A percentile compares a stretch with the other conserved stretches of the same genome.
Evolutionary conservation across 2,113 vertebrate genomes (phyloP).

Genomic region (Colinus virginianus): DNA sequence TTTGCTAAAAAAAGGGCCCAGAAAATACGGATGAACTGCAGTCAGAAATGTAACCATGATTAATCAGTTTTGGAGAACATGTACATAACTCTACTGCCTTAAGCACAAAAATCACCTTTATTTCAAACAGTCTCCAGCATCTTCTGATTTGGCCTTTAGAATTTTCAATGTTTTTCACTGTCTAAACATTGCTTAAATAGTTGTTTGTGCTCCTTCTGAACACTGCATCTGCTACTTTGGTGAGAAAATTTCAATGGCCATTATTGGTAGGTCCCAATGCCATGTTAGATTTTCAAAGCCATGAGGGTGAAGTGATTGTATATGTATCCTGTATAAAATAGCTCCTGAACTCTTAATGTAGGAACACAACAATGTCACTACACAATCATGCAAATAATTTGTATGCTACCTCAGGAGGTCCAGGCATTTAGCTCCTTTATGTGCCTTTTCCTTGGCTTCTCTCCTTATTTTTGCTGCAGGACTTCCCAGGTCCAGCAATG

Average conservation of each 20-base stretch:
- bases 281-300: neutral
- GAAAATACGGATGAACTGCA: neutral
- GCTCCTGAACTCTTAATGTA: neutral
- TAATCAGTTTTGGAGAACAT: neutral
- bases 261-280: neutral
- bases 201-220: rapidly evolving
- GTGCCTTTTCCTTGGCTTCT: neutral
- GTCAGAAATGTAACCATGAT: neutral
- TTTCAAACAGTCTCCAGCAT: neutral
- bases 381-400: neutral
- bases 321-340: neutral
- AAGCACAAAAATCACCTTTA: neutral
- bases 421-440: neutral
- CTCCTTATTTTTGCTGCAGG: neutral
- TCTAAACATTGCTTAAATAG: neutral
- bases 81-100: neutral
- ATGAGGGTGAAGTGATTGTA: neutral
- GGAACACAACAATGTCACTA: neutral
- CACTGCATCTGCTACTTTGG: neutral
- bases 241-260: neutral
- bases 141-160: neutral
- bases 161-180: neutral
- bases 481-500: neutral
- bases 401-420: neutral
- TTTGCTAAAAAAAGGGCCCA: neutral